These are phyloP conservation scores for Axea sp. DNA, from an alignment of 2,888 invertebrate genomes.

Conservation along the genomic window DNA sequence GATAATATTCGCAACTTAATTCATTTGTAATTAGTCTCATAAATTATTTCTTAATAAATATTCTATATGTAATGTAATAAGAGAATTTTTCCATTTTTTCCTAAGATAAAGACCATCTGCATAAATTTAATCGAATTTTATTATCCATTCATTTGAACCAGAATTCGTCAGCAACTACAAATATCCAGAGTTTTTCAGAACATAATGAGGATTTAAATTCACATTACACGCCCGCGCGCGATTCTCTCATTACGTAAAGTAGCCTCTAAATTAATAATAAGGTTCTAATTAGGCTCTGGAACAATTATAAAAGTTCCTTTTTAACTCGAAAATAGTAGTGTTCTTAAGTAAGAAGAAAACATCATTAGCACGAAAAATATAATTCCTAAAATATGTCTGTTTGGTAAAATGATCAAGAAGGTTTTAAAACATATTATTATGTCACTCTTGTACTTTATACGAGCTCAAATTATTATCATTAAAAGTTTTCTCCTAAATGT, in stretches of 20 bases:
- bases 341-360: slow-evolving; percentile 26
- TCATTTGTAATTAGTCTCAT: too few relatives aligned
- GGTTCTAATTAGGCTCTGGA: slow-evolving; percentile 54
- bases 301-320: slow-evolving; percentile 49
- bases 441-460: slow-evolving; percentile 6
- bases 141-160: slow-evolving; percentile 1
- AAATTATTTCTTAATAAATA: too few relatives aligned
- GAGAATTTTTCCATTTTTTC: too few relatives aligned
- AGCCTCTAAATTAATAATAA: slow-evolving; percentile 55
- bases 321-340: slow-evolving; percentile 23
- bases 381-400: slow-evolving; percentile 5
- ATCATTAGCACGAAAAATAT: slow-evolving; percentile 37
- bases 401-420: slow-evolving; percentile 18
- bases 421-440: slow-evolving; percentile 10
- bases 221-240: slow-evolving; percentile 33
- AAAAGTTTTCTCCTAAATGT: too few relatives aligned
- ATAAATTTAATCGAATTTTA: slow-evolving; percentile 26
- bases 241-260: slow-evolving; percentile 49
- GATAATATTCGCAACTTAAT: too few relatives aligned
- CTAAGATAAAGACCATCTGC: background rate
- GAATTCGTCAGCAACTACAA: slow-evolving; percentile 9
- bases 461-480: too few relatives aligned
- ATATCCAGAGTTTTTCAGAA: slow-evolving; percentile 8
- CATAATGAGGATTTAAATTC: slow-evolving; percentile 35
- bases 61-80: too few relatives aligned